Base-by-base conservation (phyloP, 2,797 vertebrate genomes). In the Diplodus puntazzo region DNA sequence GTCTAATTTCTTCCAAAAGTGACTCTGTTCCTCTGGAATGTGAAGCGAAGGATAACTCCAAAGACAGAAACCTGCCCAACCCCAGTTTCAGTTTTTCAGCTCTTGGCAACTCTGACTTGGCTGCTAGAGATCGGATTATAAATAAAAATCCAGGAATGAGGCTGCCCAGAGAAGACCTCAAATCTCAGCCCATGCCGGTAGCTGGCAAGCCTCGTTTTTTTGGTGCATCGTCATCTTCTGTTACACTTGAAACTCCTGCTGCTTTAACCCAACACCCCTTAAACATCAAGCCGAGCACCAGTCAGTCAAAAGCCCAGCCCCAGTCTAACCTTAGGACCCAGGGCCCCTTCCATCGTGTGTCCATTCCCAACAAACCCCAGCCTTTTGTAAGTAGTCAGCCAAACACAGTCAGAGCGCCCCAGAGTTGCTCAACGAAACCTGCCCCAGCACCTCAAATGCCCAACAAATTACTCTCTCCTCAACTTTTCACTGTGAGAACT, bases 271-370 rank as follows among this genome's bases (percentile, higher is more conserved):
- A 90, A 20, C 58, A 82, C 6, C 49, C 88, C 18, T 50, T 86
- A 30, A 89, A 82, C 63, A 34, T 89, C 39, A 94, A 83, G 68
- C 75, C 80, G 1, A 76, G 73, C 76, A 76, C 87, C 52, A 73
- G 85, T 30, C 95, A 92, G 10, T 69, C 77, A 13, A 95, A 92
- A 90, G 21, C 61, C 58, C 92, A 92, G 50, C 48, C 85, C 58
- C 92, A 92, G 50, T 50, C 85, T 1, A 89, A 84, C 87, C 64
- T 95, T 39, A 95, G 88, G 92, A 73, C 67, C 49, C 90, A 93
- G 3, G 93, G 91, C 12, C 91, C 92, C 25, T 94, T 95, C 83
- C 94, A 94, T 71, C 91, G 91, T 6, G 80, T 93, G 85, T 75
- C 69, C 83, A 81, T 92, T 65, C 90, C 93, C 12, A 83, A 20